These are phyloP conservation scores for Patella caerulea DNA, from an alignment of 2,888 invertebrate species.

Conservation along the genomic window DNA sequence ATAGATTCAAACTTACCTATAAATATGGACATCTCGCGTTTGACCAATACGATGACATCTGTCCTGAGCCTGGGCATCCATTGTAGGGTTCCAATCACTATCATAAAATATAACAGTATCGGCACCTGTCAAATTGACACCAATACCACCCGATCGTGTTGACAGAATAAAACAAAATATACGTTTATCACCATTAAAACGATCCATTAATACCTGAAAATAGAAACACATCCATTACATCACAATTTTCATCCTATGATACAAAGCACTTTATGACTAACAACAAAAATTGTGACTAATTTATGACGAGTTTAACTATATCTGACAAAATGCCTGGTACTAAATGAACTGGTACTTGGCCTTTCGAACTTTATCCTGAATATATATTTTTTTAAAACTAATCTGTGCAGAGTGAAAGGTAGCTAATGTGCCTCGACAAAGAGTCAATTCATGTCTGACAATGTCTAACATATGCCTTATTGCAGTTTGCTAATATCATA, in stretches of 20 bases:
- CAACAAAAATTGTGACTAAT: too few species aligned
- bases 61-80: conserved; percentile 91
- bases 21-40: conserved; percentile 98
- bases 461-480: too few species aligned
- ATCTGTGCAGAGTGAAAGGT: too few species aligned
- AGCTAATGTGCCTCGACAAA: too few species aligned
- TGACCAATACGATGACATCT: conserved; percentile 98
- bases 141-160: conserved; percentile 96
- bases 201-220: conserved; percentile 87
- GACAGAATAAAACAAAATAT: conserved; percentile 98
- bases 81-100: conserved; percentile 99
- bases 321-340: too few species aligned
- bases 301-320: too few species aligned
- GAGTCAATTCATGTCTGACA: too few species aligned
- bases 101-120: conserved; percentile 99
- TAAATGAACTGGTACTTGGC: too few species aligned
- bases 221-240: conserved; percentile 14
- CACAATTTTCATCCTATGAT: not conserved
- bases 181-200: conserved; percentile 94
- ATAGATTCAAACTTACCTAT: conserved; percentile 75
- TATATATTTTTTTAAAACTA: too few species aligned
- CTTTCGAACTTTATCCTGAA: too few species aligned
- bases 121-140: conserved; percentile 98
- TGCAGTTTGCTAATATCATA: too few species aligned
- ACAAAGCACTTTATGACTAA: not conserved